Evolutionary conservation across 2,888 invertebrate genomes (phyloP), one percentile per base, ranked within the genome.

Genomic region (Leucoma salicis): DNA sequence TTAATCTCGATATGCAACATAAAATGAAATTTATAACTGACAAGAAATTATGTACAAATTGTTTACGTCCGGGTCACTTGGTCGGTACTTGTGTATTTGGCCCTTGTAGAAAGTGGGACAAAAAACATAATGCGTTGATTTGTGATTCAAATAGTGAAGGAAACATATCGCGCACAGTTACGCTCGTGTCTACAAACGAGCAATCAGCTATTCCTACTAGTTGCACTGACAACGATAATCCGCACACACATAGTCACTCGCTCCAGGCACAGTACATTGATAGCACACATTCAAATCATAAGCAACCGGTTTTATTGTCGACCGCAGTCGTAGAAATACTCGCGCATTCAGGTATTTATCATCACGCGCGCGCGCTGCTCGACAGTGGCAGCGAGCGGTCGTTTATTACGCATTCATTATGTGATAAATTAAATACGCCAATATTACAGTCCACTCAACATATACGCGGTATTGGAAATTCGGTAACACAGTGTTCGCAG

Each of bases 381-480:
- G 16, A 16, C 16, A 16, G 16, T 16, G 16, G 6, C 3, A 16
- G 16, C 16, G 16, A 16, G 16, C 16, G 16, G 3, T 16, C 4
- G 3, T 16, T 16, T 16, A 16, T 16, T 4, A 16, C 16, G 6
- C 3, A 16, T 4, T 16, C 16, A 4, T 16, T 16, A 16, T 16
- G 16, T 6, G 16, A 16, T 16, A 4, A 4, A 16, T 16, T 16
- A 29, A 51, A 54, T 13, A 8, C 42, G 12, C 38, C 21, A 28
- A 32, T 41, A 18, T 38, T 54, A 58, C 55, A 55, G 55, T 59
- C 55, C 55, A 57, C 52, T 40, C 14, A 49, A 5, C 14, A 35
- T 10, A 46, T 63, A 5, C 28, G 35, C 12, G 56, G 55, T 13
- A 45, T 57, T 11, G 50, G 52, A 5, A 39, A 46, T 7, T 35